These are phyloP conservation scores for Amphibalanus amphitrite DNA, from an alignment of 1,140 invertebrate genomes.

Conservation along the genomic window DNA sequence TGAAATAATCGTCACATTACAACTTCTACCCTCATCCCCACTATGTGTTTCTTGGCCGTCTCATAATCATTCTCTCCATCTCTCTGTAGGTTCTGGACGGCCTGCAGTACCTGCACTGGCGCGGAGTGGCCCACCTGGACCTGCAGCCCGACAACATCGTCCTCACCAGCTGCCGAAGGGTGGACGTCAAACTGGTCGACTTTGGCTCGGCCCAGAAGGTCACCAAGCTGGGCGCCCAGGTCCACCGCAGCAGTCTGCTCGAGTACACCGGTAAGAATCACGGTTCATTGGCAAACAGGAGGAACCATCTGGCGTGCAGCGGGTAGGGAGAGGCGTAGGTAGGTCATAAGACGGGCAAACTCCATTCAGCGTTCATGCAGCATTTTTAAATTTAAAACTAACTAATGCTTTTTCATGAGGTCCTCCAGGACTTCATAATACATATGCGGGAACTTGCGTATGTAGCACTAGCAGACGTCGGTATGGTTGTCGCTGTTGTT, in stretches of 20 bases:
- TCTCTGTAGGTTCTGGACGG: conserved; percentile 51
- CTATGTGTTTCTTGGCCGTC: not conserved
- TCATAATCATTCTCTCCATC: not conserved
- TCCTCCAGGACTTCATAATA: too few relatives aligned
- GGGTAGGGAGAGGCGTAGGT: not conserved
- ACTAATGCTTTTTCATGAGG: too few relatives aligned
- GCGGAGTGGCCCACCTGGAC: conserved; percentile 77
- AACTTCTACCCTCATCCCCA: not conserved
- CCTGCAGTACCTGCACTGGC: conserved; percentile 81
- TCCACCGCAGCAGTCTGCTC: conserved; percentile 40
- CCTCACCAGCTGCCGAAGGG: conserved; percentile 64
- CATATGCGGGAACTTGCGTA: too few relatives aligned
- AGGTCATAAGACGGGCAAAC: conserved; percentile 11
- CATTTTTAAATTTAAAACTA: not conserved
- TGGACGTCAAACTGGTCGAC: conserved; percentile 76
- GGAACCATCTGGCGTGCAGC: too few relatives aligned
- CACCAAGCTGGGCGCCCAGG: conserved; percentile 47
- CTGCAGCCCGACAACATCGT: conserved; percentile 94
- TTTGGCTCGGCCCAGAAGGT: conserved; percentile 68
- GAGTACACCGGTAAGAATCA: conserved; percentile 53
- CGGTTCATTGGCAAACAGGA: too few relatives aligned
- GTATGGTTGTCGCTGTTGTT: too few relatives aligned
- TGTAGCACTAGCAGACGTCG: too few relatives aligned
- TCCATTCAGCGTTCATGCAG: conserved; percentile 2
- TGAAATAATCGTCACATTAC: too few relatives aligned